phyloP scores from a whole-genome alignment of 2,888 invertebrate species.

The Polia nebulosa region DNA sequence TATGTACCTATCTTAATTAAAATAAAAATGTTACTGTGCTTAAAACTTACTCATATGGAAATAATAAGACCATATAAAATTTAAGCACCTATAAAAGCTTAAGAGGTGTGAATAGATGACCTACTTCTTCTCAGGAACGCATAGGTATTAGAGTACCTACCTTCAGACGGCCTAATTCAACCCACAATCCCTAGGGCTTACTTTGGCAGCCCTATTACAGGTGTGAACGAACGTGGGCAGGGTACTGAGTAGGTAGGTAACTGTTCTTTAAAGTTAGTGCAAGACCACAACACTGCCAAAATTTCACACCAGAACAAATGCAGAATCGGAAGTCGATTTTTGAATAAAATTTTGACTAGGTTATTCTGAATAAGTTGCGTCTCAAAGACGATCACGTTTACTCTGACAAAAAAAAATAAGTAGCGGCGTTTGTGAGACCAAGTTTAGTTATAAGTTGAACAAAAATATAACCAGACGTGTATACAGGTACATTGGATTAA shows the following conservation, averaged over 20 bases:
- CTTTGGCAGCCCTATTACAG: constrained; percentile 20
- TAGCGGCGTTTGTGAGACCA: constrained; percentile 2
- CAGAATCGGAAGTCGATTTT: not conserved
- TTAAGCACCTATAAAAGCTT: constrained; percentile 19
- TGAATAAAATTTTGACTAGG: not conserved
- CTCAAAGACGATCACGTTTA: not conserved
- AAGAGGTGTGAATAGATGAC: constrained; percentile 37
- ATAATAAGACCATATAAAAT: constrained; percentile 33
- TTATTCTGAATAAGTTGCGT: not conserved
- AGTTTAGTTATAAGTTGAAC: constrained; percentile 22
- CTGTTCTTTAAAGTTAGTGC: not conserved
- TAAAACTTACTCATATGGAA: constrained; percentile 20
- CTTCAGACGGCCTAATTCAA: constrained; percentile 17
- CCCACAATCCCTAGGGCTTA: constrained; percentile 32
- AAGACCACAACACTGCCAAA: not conserved
- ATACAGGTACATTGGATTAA: constrained; percentile 74
- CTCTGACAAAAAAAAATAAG: not conserved
- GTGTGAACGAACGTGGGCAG: constrained; percentile 14
- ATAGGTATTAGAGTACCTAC: constrained; percentile 6
- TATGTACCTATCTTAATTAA: constrained; percentile 3
- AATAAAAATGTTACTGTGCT: constrained; percentile 12
- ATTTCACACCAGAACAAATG: not conserved
- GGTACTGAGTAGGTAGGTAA: constrained; percentile 9
- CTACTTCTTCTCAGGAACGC: constrained; percentile 23
- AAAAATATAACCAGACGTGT: constrained; percentile 11